These are phyloP conservation scores for Netelia melanura DNA, from an alignment of 2,888 invertebrate genomes.

Conservation along the genomic window DNA sequence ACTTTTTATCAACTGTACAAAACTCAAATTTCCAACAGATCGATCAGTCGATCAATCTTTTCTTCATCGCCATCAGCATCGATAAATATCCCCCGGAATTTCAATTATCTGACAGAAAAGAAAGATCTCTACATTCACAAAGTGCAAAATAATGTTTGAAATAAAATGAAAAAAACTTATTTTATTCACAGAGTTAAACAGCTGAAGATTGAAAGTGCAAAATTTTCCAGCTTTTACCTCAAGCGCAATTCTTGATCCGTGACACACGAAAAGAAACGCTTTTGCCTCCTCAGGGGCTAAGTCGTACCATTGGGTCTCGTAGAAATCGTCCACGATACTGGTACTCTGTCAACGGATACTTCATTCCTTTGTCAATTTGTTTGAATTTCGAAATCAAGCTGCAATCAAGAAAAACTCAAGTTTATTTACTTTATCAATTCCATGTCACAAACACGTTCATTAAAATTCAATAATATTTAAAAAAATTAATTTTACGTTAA, in stretches of 20 bases:
- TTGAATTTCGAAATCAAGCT: neutral
- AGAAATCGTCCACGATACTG: slow-evolving; percentile 51
- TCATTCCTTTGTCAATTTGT: neutral
- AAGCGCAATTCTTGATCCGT: slow-evolving; percentile 58
- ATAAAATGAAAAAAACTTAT: neutral
- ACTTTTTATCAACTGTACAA: neutral
- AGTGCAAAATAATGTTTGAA: neutral
- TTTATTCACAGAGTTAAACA: slow-evolving; percentile 57
- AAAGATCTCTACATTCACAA: neutral
- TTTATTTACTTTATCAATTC: slow-evolving; percentile 7
- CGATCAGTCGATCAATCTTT: slow-evolving; percentile 45
- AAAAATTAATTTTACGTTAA: no score
- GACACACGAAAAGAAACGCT: slow-evolving; percentile 56
- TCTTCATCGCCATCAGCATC: slow-evolving; percentile 70
- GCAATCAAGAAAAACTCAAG: slow-evolving; percentile 64
- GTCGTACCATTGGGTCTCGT: slow-evolving; percentile 64
- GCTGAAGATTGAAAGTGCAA: slow-evolving; percentile 53
- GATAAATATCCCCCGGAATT: slow-evolving; percentile 73
- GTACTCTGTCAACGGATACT: neutral
- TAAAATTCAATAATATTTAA: neutral
- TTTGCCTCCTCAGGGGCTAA: slow-evolving; percentile 53
- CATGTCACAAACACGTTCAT: neutral
- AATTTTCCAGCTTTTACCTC: slow-evolving; percentile 67
- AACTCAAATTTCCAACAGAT: neutral
- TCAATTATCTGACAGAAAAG: slow-evolving; percentile 52